Evolutionary conservation across 2,113 vertebrate genomes (phyloP), one percentile per base, ranked within the genome.

Genomic region (Orthonyx spaldingii): DNA sequence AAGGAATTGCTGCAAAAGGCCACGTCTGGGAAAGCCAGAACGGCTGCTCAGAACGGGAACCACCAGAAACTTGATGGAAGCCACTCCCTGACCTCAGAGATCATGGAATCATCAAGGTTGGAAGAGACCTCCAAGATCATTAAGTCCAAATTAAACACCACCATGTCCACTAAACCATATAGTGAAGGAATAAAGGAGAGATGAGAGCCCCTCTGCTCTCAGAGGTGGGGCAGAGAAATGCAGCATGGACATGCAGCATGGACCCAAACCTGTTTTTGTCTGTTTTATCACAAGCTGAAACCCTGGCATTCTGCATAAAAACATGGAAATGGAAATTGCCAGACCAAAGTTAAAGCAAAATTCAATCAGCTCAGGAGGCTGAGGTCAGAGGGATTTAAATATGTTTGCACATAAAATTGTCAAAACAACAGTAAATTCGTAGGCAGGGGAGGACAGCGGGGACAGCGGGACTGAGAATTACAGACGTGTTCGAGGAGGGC

Each of bases 381-480:
- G 41, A 15, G 82, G 78, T 59, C 94, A 88, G 65, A 68, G 66
- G 61, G 78, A 87, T 87, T 87, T 94, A 65, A 85, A 82, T 66
- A n/a, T 0, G 13, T 81, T 90, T 78, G 60, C 74, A 59, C 85
- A 42, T 32, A 46, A 75, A 87, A 78, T 84, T 27, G 57, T 33
- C 60, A 41, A 53, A 70, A 10, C 64, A 57, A 22, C 30, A 42
- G 65, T 28, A 47, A 84, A 85, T 79, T 70, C 39, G 1, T 1
- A 7, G 75, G 42, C 61, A 37, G 52, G 47, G 65, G 69, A 87
- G 72, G 88, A 55, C 28, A 59, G 81, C n/a, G 4, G 71, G 77
- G 6, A 30, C 44, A 7, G 63, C 11, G 8, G 56, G 57, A 26
- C 53, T 42, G 77, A 28, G 60, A 56, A 47, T 44, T 32, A 42